Percentiles rank a stretch among this genome's conserved stretches.
Evolutionary conservation across 2,113 vertebrate genomes (phyloP).

Genomic region (Chloropsis cyanopogon): DNA sequence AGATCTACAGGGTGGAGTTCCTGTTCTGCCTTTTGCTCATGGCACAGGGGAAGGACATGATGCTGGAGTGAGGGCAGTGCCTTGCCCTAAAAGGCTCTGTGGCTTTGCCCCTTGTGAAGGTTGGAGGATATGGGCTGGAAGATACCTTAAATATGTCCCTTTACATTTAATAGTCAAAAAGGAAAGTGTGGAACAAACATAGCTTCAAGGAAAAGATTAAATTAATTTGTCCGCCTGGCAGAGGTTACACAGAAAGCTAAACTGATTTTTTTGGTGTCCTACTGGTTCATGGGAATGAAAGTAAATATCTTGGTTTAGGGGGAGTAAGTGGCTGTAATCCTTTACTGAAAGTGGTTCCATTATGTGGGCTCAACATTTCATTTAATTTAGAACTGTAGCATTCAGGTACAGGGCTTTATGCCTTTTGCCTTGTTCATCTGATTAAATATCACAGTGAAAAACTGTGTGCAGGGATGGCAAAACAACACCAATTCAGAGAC

Average conservation of each 20-base stretch:
- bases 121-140: not conserved
- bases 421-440: not conserved
- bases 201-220: not conserved
- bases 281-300: not conserved
- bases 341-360: not conserved
- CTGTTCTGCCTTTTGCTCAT: not conserved
- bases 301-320: not conserved
- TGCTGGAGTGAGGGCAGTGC: not conserved
- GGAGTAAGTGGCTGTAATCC: not conserved
- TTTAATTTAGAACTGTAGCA: not conserved
- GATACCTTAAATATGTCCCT: not conserved
- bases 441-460: not conserved
- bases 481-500: not conserved
- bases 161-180: slow-evolving; percentile 3
- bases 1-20: not conserved
- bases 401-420: not conserved
- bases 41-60: not conserved
- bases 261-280: not conserved
- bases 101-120: not conserved
- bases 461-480: not conserved
- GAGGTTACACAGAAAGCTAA: not conserved
- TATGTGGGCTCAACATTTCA: not conserved
- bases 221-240: not conserved
- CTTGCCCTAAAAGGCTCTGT: not conserved
- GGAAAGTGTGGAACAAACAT: not conserved